Evolutionary conservation across 1,140 invertebrate genomes (phyloP).

Genomic region (Phymorhynchus buccinoides): DNA sequence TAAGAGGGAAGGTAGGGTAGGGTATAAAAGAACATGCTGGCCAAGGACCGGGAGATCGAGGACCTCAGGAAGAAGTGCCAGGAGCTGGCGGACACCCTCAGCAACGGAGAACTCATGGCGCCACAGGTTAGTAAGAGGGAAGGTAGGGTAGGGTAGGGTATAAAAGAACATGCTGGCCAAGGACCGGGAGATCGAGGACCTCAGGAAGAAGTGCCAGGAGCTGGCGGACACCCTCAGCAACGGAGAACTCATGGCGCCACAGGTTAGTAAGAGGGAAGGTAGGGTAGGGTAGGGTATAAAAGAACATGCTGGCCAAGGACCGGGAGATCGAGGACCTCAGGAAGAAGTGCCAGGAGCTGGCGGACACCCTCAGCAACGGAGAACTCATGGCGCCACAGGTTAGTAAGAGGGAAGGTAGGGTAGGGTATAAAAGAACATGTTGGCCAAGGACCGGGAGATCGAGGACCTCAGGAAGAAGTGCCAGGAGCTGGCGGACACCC

Average conservation of each 20-base stretch:
- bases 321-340: constrained; percentile 73
- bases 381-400: constrained; percentile 63
- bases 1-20: no score
- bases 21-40: constrained; percentile 67
- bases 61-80: constrained; percentile 72
- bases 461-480: constrained; percentile 72
- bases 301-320: constrained; percentile 69
- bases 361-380: constrained; percentile 65
- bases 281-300: no score
- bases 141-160: no score
- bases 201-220: constrained; percentile 72
- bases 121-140: constrained; percentile 64
- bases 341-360: constrained; percentile 72
- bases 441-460: constrained; percentile 72
- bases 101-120: constrained; percentile 59
- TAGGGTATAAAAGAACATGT: constrained; percentile 67
- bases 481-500: constrained; percentile 69
- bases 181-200: constrained; percentile 73
- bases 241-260: constrained; percentile 58
- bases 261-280: no score
- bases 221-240: constrained; percentile 69
- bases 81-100: constrained; percentile 69
- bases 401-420: no score
- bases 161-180: constrained; percentile 68
- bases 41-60: constrained; percentile 73